phyloP scores from a whole-genome alignment of 2,888 invertebrate species.

The Stenotaenia linearis region DNA sequence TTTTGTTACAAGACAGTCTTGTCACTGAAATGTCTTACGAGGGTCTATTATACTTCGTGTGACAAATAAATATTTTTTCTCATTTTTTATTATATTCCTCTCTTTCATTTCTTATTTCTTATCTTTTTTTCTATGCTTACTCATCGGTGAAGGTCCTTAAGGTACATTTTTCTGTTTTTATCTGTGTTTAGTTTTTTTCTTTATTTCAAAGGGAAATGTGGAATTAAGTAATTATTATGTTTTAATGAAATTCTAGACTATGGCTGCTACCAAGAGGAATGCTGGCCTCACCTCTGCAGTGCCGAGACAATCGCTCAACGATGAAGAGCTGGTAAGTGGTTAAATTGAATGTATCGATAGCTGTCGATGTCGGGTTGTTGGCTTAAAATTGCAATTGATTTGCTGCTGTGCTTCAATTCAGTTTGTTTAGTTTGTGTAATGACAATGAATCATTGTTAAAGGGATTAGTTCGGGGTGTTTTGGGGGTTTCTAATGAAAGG shows the following conservation, averaged over 20 bases:
- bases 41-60: neutral
- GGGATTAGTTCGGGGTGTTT: too few relatives aligned
- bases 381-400: too few relatives aligned
- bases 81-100: slow-evolving; percentile 43
- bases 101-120: slow-evolving; percentile 45
- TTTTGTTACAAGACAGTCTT: neutral
- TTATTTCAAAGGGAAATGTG: too few relatives aligned
- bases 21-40: slow-evolving; percentile 39
- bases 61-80: slow-evolving; percentile 37
- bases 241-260: slow-evolving; percentile 64
- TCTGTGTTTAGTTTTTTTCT: slow-evolving; percentile 31
- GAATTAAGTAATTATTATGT: slow-evolving; percentile 28
- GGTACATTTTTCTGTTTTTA: slow-evolving; percentile 41
- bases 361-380: too few relatives aligned
- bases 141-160: slow-evolving; percentile 46
- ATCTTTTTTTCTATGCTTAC: slow-evolving; percentile 42
- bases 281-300: slow-evolving; percentile 95
- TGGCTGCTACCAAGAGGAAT: slow-evolving; percentile 97
- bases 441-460: too few relatives aligned
- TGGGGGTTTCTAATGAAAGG: too few relatives aligned
- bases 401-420: neutral
- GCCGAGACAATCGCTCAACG: slow-evolving; percentile 92
- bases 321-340: slow-evolving; percentile 94
- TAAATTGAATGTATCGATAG: neutral
- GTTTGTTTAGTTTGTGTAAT: neutral